A percentile compares a stretch with the other conserved stretches of the same genome.
These are phyloP conservation scores for Apodemia zela DNA, from an alignment of 2,888 invertebrate genomes.

Conservation along the genomic window DNA sequence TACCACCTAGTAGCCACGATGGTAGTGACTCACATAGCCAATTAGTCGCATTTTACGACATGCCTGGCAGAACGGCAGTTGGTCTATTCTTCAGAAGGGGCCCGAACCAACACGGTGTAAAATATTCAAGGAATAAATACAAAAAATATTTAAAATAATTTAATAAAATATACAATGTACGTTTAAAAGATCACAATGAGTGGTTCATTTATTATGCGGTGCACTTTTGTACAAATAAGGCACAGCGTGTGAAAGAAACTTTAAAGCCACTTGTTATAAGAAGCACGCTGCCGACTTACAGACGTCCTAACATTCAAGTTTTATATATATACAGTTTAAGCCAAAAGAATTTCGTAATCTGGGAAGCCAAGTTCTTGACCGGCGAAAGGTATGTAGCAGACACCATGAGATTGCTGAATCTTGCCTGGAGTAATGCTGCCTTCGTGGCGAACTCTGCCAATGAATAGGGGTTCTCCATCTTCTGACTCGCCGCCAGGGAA, in stretches of 20 bases:
- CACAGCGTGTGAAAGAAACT: constrained; percentile 35
- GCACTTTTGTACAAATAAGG: constrained; percentile 37
- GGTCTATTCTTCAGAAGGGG: no score
- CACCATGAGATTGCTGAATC: constrained; percentile 90
- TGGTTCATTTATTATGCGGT: constrained; percentile 36
- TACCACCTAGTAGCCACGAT: no score
- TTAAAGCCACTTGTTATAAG: constrained; percentile 20
- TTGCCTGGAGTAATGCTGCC: constrained; percentile 89
- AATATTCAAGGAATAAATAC: constrained; percentile 1
- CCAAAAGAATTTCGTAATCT: constrained; percentile 89
- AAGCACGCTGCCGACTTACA: constrained; percentile 24
- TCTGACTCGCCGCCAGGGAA: constrained; percentile 86
- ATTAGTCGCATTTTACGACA: no score
- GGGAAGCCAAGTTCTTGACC: constrained; percentile 89
- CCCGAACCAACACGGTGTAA: no score
- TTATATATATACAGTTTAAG: constrained; percentile 38
- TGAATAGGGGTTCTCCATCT: constrained; percentile 88
- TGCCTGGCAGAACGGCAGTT: no score
- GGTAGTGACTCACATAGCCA: no score
- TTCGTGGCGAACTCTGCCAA: constrained; percentile 89
- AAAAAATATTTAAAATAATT: constrained; percentile 38
- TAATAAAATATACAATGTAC: constrained; percentile 41
- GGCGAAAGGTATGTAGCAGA: constrained; percentile 90
- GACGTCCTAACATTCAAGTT: constrained; percentile 15
- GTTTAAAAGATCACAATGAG: constrained; percentile 30